These are phyloP conservation scores for Chrysomallon squamiferum DNA, from an alignment of 1,140 invertebrate genomes.

Conservation along the genomic window DNA sequence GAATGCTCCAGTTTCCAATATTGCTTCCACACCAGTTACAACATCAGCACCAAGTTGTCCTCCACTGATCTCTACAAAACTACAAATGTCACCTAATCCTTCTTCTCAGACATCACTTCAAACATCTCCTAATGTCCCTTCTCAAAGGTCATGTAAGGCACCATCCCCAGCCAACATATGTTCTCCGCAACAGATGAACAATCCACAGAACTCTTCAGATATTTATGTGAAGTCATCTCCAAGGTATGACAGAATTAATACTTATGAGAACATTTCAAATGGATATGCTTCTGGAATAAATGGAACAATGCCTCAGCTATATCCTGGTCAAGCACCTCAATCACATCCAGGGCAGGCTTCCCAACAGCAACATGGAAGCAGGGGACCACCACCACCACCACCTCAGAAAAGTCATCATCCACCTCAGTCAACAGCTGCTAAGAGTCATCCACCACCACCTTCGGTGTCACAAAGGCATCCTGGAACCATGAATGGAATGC, in stretches of 20 bases:
- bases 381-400: not conserved
- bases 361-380: not conserved
- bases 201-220: too few relatives aligned
- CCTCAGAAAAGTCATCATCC: not conserved
- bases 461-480: constrained; percentile 25
- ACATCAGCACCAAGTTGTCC: too few relatives aligned
- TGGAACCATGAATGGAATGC: constrained; percentile 7
- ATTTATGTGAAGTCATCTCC: too few relatives aligned
- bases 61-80: too few relatives aligned
- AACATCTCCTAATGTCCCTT: not conserved
- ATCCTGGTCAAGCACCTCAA: too few relatives aligned
- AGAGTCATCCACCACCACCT: constrained; percentile 15
- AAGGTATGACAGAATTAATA: too few relatives aligned
- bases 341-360: not conserved
- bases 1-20: too few relatives aligned
- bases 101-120: not conserved
- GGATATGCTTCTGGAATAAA: too few relatives aligned
- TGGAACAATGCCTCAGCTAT: too few relatives aligned
- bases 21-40: too few relatives aligned
- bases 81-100: not conserved
- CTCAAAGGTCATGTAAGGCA: not conserved
- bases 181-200: not conserved
- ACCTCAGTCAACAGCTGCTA: not conserved
- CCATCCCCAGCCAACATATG: not conserved
- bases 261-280: not conserved